A percentile compares a stretch with the other conserved stretches of the same genome.
Evolutionary conservation across 2,888 invertebrate species (phyloP).

Genomic region (Listrodromus nycthemerus): DNA sequence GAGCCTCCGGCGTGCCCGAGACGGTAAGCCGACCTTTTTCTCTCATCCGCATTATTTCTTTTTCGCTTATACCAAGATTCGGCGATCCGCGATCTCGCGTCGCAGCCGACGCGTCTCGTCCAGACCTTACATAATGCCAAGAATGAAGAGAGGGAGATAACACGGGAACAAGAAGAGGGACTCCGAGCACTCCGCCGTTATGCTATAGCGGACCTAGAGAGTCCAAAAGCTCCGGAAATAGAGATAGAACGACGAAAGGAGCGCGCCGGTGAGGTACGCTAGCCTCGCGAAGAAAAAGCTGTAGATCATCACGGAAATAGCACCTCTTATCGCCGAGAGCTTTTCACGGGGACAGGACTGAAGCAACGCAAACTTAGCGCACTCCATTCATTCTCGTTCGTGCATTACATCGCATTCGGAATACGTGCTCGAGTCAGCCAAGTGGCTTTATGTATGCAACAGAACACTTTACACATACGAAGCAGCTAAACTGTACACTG

Average conservation of each 20-base stretch:
- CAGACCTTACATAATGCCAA: conserved; percentile 34
- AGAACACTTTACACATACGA: background rate
- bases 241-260: conserved; percentile 21
- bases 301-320: conserved; percentile 63
- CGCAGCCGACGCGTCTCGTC: conserved; percentile 13
- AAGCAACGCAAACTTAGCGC: conserved; percentile 55
- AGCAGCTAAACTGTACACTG: background rate
- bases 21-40: conserved; percentile 24
- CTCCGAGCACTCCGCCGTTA: conserved; percentile 26
- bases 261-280: conserved; percentile 20
- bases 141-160: conserved; percentile 46
- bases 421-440: conserved; percentile 25
- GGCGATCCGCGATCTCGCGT: conserved; percentile 13
- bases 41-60: conserved; percentile 18
- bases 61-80: conserved; percentile 28
- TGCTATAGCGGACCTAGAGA: conserved; percentile 12
- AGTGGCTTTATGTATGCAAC: conserved; percentile 17
- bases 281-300: conserved; percentile 56
- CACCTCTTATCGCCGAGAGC: conserved; percentile 60
- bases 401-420: conserved; percentile 40
- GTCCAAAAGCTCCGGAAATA: conserved; percentile 25
- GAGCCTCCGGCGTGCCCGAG: background rate
- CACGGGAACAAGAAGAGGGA: conserved; percentile 38
- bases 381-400: conserved; percentile 54
- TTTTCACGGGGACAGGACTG: conserved; percentile 55